A percentile compares a stretch with the other conserved stretches of the same genome.
Evolutionary conservation across 2,797 vertebrate genomes (phyloP).

Genomic region (Clarias platycephalus): DNA sequence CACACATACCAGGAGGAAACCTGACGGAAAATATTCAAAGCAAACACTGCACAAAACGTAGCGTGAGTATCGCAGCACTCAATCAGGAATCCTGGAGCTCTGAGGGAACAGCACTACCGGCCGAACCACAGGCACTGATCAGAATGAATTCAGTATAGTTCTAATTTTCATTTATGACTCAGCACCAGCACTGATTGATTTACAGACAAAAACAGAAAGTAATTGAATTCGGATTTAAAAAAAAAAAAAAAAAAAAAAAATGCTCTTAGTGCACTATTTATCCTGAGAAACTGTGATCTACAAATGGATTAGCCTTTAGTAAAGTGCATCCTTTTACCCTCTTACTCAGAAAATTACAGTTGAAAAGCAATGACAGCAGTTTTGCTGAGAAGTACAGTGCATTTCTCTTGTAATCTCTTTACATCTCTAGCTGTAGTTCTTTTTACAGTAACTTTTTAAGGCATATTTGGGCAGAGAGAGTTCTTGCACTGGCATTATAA

Average conservation of each 20-base stretch:
- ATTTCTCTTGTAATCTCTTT: not conserved
- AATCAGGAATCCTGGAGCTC: not conserved
- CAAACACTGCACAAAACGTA: not conserved
- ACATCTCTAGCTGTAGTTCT: not conserved
- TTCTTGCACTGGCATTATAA: not conserved
- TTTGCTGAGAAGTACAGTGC: not conserved
- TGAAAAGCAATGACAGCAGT: not conserved
- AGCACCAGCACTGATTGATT: slow-evolving; percentile 15
- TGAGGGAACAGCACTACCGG: not conserved
- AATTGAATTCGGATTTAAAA: slow-evolving; percentile 40
- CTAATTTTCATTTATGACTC: slow-evolving; percentile 38
- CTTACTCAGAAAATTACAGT: slow-evolving; percentile 20
- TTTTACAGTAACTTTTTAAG: not conserved
- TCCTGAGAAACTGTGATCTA: slow-evolving; percentile 16
- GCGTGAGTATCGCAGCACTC: not conserved
- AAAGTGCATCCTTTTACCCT: slow-evolving; percentile 2
- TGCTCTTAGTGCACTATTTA: slow-evolving; percentile 31
- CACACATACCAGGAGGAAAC: not conserved
- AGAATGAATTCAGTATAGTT: slow-evolving; percentile 2
- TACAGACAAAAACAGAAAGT: slow-evolving; percentile 19
- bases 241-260: no score
- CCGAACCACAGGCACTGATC: not conserved
- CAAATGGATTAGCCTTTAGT: slow-evolving; percentile 11
- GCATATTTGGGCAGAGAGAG: no score
- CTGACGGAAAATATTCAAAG: not conserved